Evolutionary conservation across 2,797 vertebrate genomes (phyloP), one percentile per base, ranked within the genome.

Genomic region (Anas bahamensis): DNA sequence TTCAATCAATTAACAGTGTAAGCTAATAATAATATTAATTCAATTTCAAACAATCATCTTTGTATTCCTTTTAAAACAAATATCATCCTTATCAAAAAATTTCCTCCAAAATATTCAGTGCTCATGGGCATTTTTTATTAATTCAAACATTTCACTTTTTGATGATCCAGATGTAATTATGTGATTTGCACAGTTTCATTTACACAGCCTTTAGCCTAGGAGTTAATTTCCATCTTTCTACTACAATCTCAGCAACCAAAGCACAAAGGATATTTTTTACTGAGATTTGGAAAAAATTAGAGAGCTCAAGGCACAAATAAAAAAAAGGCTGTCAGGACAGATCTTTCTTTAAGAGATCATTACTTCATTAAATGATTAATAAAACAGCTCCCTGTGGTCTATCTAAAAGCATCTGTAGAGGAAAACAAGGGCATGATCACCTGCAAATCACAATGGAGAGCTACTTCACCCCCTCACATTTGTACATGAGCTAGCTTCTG

Each of bases 61-160:
- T n/a, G 17, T 48, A 83, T 31, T 73, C 41, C 71, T 87, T 15
- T 28, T 72, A 82, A 73, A 66, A 44, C 60, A 64, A 83, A 23
- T 7, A 52, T n/a, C 22, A 71, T 18, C 56, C 73, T 91, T 84
- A 53, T 52, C 11, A 82, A 88, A 82, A 79, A 77, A 44, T 11
- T 15, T 73, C 48, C 42, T 83, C 12, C 26, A 64, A 35, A 13
- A 68, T 37, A 60, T 2, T 74, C 11, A 69, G 23, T 53, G 24
- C 37, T 90, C 24, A 3, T 60, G 31, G 18, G 41, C 10, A 82
- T 70, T 95, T 90, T 57, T 73, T 4, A 79, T 91, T 72, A 86
- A n/a, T 76, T 77, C 17, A 82, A 76, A 53, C 10, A 56, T 91
- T 88, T 95, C n/a, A n/a, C 23, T 91, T 94, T 91, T 71, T 93